phyloP scores from a whole-genome alignment of 37 sponge, comb jelly and placozoan genomes.

The Spongilla lacustris region DNA sequence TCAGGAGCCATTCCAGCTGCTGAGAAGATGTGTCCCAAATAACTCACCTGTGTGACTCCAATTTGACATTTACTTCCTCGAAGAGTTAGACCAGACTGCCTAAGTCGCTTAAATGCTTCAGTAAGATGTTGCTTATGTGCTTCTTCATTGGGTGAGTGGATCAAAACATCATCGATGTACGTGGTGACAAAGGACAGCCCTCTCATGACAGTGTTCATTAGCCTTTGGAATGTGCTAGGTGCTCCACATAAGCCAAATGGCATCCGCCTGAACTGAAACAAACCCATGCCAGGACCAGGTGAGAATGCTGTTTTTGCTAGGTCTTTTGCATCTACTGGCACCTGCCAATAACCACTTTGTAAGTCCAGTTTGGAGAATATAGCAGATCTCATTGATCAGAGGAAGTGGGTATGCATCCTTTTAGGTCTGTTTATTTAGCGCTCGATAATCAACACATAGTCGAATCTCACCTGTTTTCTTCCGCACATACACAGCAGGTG shows the following conservation, averaged over 20 bases:
- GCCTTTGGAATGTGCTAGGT: conserved; percentile 55
- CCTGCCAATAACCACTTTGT: conserved; percentile 52
- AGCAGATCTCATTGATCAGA: conserved; percentile 46
- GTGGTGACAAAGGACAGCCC: conserved; percentile 52
- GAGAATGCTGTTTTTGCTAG: conserved; percentile 53
- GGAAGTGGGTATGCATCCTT: conserved; percentile 70
- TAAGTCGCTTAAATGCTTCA: conserved; percentile 52
- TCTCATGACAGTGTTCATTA: conserved; percentile 51
- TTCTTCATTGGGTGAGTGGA: conserved; percentile 23
- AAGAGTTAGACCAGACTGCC: conserved; percentile 53
- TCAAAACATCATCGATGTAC: no score
- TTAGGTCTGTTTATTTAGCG: conserved; percentile 47
- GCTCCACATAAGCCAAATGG: conserved; percentile 57
- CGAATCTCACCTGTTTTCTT: conserved; percentile 46
- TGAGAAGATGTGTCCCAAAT: conserved; percentile 55
- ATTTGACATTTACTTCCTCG: conserved; percentile 53
- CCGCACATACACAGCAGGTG: conserved; percentile 59
- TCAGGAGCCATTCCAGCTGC: conserved; percentile 59
- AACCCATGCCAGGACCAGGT: conserved; percentile 64
- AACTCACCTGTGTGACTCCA: conserved; percentile 26
- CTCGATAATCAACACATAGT: conserved; percentile 60
- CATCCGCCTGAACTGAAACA: conserved; percentile 51
- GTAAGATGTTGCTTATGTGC: conserved; percentile 33
- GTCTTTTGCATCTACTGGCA: conserved; percentile 51
- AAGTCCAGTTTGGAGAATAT: conserved; percentile 50